Evolutionary conservation across 2,888 invertebrate genomes (phyloP).

Genomic region (Microctonus aethiopoides): DNA sequence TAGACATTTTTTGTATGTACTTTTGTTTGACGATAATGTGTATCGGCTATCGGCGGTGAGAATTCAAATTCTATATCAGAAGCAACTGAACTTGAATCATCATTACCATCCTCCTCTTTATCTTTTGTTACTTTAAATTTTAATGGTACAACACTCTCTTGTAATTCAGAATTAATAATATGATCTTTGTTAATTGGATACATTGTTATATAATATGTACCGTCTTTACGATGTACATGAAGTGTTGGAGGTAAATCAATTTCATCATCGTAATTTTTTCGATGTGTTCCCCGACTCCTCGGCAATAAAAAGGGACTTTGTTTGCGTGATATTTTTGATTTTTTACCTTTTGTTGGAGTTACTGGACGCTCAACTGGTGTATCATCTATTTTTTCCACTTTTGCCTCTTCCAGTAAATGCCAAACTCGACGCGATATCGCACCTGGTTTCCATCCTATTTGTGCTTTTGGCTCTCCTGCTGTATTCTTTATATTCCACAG

Average conservation of each 20-base stretch:
- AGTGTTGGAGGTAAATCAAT: constrained; percentile 48
- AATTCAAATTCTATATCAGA: constrained; percentile 56
- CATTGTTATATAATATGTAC: constrained; percentile 55
- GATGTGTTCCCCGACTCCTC: constrained; percentile 31
- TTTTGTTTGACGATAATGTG: constrained; percentile 39
- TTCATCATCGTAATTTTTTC: constrained; percentile 35
- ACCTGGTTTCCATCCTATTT: constrained; percentile 54
- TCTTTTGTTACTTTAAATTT: constrained; percentile 54
- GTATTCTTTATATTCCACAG: constrained; percentile 49
- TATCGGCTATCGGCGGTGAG: constrained; percentile 49
- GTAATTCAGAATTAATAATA: constrained; percentile 30
- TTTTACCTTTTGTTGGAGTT: constrained; percentile 38
- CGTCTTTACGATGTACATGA: constrained; percentile 54
- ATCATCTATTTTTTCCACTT: constrained; percentile 38
- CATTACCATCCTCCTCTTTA: constrained; percentile 38
- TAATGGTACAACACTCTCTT: constrained; percentile 46
- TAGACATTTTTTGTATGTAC: constrained; percentile 38
- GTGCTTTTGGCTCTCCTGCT: constrained; percentile 44
- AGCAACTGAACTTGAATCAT: constrained; percentile 42
- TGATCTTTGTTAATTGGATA: constrained; percentile 46
- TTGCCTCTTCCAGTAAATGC: constrained; percentile 47
- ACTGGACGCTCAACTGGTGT: constrained; percentile 26
- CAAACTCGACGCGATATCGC: constrained; percentile 50
- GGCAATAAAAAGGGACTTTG: constrained; percentile 39
- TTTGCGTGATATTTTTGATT: constrained; percentile 33